Percentiles rank a stretch among this genome's conserved stretches.
Conservation (phyloP, 2,797 vertebrate genomes). For the Phaenicophaeus curvirostris region DNA sequence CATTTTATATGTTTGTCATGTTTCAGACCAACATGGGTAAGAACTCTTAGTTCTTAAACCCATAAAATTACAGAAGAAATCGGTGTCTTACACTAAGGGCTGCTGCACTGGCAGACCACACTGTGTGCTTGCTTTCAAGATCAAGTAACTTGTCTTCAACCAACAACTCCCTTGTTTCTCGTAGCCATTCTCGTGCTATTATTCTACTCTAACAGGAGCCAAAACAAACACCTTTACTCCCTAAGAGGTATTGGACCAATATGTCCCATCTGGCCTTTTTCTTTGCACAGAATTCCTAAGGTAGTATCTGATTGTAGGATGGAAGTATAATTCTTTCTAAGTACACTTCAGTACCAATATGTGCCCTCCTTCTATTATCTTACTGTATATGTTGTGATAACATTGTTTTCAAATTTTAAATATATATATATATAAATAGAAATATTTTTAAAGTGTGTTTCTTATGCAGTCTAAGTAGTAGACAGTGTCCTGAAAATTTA, state of each 20-base stretch:
- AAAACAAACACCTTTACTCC: background rate
- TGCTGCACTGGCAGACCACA: background rate
- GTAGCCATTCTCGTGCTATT: background rate
- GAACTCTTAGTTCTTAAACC: background rate
- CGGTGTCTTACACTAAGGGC: background rate
- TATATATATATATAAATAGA: too few relatives aligned
- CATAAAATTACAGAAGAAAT: background rate
- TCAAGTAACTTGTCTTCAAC: background rate
- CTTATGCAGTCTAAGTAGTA: background rate
- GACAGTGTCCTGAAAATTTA: background rate
- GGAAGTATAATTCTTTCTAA: background rate
- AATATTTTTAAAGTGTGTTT: background rate
- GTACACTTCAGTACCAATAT: background rate
- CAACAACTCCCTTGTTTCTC: background rate
- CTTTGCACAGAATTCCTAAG: background rate
- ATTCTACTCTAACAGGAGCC: background rate
- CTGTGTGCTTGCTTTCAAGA: background rate
- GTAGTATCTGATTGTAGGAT: background rate
- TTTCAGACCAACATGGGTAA: background rate
- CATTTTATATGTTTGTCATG: background rate
- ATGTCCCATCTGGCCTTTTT: background rate
- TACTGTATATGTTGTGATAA: background rate
- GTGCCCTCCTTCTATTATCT: background rate
- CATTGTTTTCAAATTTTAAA: background rate
- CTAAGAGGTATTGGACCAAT: background rate